Evolutionary conservation across 2,797 vertebrate species (phyloP), one percentile per base, ranked within the genome.

Genomic region (Margarornis squamiger): DNA sequence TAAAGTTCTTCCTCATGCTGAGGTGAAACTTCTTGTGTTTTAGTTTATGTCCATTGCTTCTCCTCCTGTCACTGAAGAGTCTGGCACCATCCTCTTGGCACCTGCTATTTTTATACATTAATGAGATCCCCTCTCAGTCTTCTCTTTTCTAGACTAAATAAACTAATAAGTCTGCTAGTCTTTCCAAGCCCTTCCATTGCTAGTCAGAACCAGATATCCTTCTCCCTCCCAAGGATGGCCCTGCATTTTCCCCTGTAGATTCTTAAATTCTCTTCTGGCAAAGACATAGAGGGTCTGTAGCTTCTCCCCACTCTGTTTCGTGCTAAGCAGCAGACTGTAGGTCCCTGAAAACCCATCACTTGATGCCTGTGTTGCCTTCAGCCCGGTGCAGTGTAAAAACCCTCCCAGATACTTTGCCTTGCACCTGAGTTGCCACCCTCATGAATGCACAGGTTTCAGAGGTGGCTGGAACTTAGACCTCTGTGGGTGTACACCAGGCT

Each of bases 401-500:
- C 68, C 10, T 73, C 55, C 55, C n/a, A 45, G 21, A 32, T 63
- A 10, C 34, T 49, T 91, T 62, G n/a, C 43, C 48, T 93, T 62
- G 36, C 29, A 20, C 48, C 27, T 62, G 12, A 23, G 58, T 77
- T 65, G 32, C 49, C 10, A 30, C 14, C 9, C 19, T 30, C 8
- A 4, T 5, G 29, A n/a, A 12, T 23, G 24, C 29, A 4, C 17
- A 38, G 21, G 14, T 54, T 79, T 39, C 41, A 43, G 55, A 84
- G 45, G 22, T 46, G 38, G 39, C 45, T 83, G 43, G 16, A 78
- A 72, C 41, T 55, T 80, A 36, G 3, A 46, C 19, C 16, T 20
- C 21, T 0, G 0, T 51, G 9, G 4, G 7, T 48, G 36, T 54
- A n/a, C 22, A 5, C 8, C 30, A 39, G 16, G 32, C 63, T 94